phyloP scores from a whole-genome alignment of 2,113 vertebrate species.

The Glaucomys volans region DNA sequence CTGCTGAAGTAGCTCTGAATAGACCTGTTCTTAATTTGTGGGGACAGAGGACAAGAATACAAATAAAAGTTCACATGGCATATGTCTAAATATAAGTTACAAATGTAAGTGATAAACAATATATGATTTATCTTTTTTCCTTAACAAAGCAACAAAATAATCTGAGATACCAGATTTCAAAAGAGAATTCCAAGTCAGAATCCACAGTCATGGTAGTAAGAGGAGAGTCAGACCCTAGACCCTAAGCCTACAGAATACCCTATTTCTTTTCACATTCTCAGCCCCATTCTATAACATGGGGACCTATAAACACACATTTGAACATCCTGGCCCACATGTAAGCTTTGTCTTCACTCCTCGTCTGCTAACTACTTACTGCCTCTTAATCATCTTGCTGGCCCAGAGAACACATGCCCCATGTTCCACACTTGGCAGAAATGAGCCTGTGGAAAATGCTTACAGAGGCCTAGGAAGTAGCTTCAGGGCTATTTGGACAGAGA shows the following conservation, averaged over 20 bases:
- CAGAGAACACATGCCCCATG: background rate
- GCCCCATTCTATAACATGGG: background rate
- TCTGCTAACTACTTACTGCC: background rate
- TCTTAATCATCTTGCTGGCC: background rate
- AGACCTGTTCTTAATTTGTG: background rate
- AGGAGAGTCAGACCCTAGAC: background rate
- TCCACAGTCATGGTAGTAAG: background rate
- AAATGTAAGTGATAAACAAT: constrained; percentile 27
- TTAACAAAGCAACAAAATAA: background rate
- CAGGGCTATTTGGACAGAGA: background rate
- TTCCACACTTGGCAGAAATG: background rate
- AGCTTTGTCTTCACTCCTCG: background rate
- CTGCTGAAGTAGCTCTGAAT: background rate
- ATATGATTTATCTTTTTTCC: background rate
- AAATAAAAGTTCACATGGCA: background rate
- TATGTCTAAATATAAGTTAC: background rate
- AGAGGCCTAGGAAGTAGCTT: background rate
- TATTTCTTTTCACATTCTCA: background rate
- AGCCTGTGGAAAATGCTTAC: background rate
- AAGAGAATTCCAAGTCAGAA: background rate
- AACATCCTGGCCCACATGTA: background rate
- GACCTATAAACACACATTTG: background rate
- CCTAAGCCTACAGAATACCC: background rate
- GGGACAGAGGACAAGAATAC: background rate
- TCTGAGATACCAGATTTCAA: background rate